These are phyloP conservation scores for Oscarella lobularis DNA, from an alignment of 37 sponge, comb jelly and placozoan species.

Conservation along the genomic window DNA sequence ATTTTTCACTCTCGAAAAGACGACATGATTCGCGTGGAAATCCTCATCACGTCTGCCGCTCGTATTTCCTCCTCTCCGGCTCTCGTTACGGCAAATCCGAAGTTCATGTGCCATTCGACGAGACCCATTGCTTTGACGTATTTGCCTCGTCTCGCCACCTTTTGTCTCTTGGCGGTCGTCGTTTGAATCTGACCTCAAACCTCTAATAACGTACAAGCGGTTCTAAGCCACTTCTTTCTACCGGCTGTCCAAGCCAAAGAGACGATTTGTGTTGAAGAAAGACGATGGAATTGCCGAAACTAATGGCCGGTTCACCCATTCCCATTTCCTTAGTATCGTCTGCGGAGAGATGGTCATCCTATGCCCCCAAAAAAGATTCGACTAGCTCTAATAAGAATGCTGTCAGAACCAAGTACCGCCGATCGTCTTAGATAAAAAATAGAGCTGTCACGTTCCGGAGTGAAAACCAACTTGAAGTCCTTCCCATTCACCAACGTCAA, in stretches of 20 bases:
- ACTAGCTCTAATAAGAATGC: too few relatives aligned
- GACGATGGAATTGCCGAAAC: not conserved
- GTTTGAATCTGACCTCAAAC: not conserved
- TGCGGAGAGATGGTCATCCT: too few relatives aligned
- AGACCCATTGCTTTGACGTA: not conserved
- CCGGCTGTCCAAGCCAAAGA: conserved; percentile 3
- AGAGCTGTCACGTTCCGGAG: too few relatives aligned
- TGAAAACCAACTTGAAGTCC: too few relatives aligned
- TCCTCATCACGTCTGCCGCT: conserved; percentile 2
- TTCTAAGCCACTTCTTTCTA: too few relatives aligned
- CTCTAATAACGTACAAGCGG: not conserved
- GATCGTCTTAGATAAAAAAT: too few relatives aligned
- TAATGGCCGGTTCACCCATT: conserved; percentile 1
- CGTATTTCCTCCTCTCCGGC: not conserved
- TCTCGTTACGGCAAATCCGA: not conserved
- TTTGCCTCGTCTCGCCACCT: not conserved
- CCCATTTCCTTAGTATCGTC: not conserved
- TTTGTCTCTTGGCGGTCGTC: not conserved
- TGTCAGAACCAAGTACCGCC: too few relatives aligned
- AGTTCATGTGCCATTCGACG: not conserved
- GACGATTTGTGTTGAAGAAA: not conserved
- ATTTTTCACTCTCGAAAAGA: conserved; percentile 1
- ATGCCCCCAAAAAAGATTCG: too few relatives aligned
- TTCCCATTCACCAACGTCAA: too few relatives aligned
- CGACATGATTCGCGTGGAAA: not conserved